Percentiles rank a stretch among this genome's conserved stretches.
Evolutionary conservation across 2,888 invertebrate species (phyloP).

Genomic region (Amphipyra berbera): DNA sequence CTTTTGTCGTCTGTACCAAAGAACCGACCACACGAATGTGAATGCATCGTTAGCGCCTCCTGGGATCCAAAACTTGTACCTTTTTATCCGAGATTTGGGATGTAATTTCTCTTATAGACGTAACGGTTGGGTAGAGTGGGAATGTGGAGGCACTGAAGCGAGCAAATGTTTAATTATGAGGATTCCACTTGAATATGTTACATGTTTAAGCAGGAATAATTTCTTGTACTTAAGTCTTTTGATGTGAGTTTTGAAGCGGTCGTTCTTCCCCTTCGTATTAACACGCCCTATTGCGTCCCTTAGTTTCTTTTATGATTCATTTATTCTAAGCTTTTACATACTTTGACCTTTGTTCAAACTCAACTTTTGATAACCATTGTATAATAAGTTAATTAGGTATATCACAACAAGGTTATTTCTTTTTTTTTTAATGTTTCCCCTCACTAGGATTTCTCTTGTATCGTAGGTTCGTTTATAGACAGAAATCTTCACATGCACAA

Average conservation of each 20-base stretch:
- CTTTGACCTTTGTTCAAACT: no score
- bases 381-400: no score
- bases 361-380: no score
- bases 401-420: no score
- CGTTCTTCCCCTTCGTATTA: slow-evolving; percentile 3
- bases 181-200: slow-evolving; percentile 33
- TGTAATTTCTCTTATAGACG: slow-evolving; percentile 44
- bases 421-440: no score
- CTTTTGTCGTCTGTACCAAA: slow-evolving; percentile 5
- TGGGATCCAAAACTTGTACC: slow-evolving; percentile 22
- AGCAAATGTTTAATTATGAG: slow-evolving; percentile 49
- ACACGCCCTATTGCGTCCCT: not conserved
- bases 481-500: no score
- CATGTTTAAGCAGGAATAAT: slow-evolving; percentile 35
- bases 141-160: slow-evolving; percentile 22
- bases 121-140: slow-evolving; percentile 29
- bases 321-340: no score
- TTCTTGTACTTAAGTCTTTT: slow-evolving; percentile 21
- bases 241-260: slow-evolving; percentile 1
- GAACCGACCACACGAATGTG: slow-evolving; percentile 37
- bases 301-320: no score
- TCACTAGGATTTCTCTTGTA: no score
- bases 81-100: slow-evolving; percentile 46
- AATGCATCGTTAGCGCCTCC: slow-evolving; percentile 58
- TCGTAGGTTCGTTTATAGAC: no score